phyloP scores from a whole-genome alignment of 2,797 vertebrate species.

The Melanotaenia boesemani region DNA sequence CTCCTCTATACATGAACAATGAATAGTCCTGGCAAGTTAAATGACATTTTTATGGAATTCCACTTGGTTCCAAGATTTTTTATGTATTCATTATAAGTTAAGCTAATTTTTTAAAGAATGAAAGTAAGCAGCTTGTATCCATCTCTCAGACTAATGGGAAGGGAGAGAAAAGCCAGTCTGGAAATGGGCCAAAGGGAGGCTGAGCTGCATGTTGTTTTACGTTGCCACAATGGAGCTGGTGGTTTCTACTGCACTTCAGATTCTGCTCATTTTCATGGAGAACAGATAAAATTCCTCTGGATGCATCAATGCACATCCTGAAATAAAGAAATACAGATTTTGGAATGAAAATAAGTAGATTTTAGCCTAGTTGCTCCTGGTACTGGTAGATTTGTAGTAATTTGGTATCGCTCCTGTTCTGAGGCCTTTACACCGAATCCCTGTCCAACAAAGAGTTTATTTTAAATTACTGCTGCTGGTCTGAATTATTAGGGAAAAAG shows the following conservation, averaged over 20 bases:
- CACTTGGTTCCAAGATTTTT: slow-evolving; percentile 66
- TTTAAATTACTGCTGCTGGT: too few species aligned
- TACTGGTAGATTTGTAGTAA: too few species aligned
- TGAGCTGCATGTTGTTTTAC: slow-evolving; percentile 27
- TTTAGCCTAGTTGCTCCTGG: too few species aligned
- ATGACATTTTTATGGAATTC: slow-evolving; percentile 65
- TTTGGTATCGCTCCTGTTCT: too few species aligned
- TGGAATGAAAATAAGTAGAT: too few species aligned
- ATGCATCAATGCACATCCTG: neutral
- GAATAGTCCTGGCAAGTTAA: slow-evolving; percentile 41
- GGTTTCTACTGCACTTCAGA: slow-evolving; percentile 6
- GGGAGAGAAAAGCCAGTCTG: slow-evolving; percentile 24
- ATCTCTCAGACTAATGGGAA: slow-evolving; percentile 45
- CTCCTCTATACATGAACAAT: slow-evolving; percentile 38
- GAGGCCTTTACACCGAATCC: too few species aligned
- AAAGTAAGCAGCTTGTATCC: slow-evolving; percentile 50
- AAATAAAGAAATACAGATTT: neutral
- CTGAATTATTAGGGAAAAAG: too few species aligned
- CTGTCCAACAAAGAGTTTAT: too few species aligned
- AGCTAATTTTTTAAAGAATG: slow-evolving; percentile 33
- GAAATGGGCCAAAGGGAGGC: slow-evolving; percentile 13
- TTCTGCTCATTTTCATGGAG: slow-evolving; percentile 6
- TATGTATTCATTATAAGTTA: slow-evolving; percentile 67
- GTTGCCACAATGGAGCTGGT: neutral
- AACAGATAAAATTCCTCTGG: neutral